phyloP scores from a whole-genome alignment of 2,888 invertebrate species.

The Drosophila affinis region DNA sequence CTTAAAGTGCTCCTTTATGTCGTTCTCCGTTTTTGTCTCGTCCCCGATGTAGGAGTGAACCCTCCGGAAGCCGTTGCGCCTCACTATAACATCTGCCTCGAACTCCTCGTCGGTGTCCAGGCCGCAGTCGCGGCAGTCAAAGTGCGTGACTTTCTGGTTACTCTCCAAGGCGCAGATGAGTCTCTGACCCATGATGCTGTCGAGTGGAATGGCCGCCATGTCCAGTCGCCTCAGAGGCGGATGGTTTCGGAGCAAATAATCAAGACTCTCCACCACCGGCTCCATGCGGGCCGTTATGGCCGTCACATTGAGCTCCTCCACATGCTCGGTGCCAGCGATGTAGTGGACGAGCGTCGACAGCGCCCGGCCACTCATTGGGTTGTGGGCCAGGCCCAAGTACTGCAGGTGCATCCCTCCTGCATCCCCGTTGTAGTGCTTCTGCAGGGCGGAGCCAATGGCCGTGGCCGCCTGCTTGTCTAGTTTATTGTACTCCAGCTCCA shows the following conservation, averaged over 20 bases:
- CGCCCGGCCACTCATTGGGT: conserved; percentile 58
- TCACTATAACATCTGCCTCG: conserved; percentile 70
- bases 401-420: conserved; percentile 44
- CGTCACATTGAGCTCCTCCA: conserved; percentile 62
- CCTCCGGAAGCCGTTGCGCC: conserved; percentile 68
- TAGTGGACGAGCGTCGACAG: conserved; percentile 45
- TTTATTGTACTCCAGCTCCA: conserved; percentile 75
- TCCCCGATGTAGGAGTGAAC: conserved; percentile 63
- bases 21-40: conserved; percentile 52
- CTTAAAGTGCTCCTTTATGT: conserved; percentile 56
- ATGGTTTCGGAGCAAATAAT: conserved; percentile 63
- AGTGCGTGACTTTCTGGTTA: conserved; percentile 59
- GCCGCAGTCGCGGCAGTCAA: conserved; percentile 71
- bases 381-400: conserved; percentile 74
- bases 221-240: conserved; percentile 54
- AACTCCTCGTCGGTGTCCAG: conserved; percentile 65
- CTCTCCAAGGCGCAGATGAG: conserved; percentile 62
- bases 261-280: conserved; percentile 43
- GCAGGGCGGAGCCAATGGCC: conserved; percentile 42
- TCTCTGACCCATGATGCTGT: conserved; percentile 8
- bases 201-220: conserved; percentile 60
- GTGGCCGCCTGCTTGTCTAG: conserved; percentile 47
- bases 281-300: conserved; percentile 40
- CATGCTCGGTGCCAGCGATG: conserved; percentile 56
- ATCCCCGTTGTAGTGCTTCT: conserved; percentile 7